These are phyloP conservation scores for Cryptoblepharus egeriae DNA, from an alignment of 2,797 vertebrate species.

Conservation along the genomic window DNA sequence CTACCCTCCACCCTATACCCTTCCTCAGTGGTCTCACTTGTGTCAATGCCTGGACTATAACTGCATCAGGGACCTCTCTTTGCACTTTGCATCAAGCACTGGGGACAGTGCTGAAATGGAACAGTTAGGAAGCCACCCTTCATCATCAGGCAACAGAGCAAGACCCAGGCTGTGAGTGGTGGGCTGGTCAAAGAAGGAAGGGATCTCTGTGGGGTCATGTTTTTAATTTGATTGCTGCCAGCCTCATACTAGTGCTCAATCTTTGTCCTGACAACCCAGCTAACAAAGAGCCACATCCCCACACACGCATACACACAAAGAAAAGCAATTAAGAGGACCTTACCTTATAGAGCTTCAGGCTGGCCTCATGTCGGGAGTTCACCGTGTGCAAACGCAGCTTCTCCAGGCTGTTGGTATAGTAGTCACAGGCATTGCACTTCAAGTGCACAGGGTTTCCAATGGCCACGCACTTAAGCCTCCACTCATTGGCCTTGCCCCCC, in stretches of 20 bases:
- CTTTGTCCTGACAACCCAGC: not conserved
- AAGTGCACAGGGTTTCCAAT: conserved; percentile 98
- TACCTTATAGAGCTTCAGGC: conserved; percentile 99
- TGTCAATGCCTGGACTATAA: too few species aligned
- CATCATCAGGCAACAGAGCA: too few species aligned
- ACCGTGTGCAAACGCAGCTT: conserved; percentile 97
- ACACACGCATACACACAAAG: too few species aligned
- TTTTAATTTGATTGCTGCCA: not conserved
- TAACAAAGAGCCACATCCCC: not conserved
- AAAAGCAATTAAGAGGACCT: conserved; percentile 50
- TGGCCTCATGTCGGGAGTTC: conserved; percentile 96
- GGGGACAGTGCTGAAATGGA: too few species aligned
- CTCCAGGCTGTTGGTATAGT: conserved; percentile 98
- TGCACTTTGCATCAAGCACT: too few species aligned
- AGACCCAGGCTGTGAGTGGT: not conserved
- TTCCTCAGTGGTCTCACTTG: too few species aligned
- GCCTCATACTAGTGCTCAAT: too few species aligned
- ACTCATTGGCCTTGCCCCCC: conserved; percentile 97
- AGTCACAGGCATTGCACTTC: conserved; percentile 98
- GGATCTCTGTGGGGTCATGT: too few species aligned
- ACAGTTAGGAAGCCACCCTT: too few species aligned
- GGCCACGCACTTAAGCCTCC: conserved; percentile 98
- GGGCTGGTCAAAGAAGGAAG: not conserved
- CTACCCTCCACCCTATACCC: too few species aligned
- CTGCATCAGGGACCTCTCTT: too few species aligned